These are phyloP conservation scores for Sarcophilus harrisii DNA, from an alignment of 2,797 vertebrate genomes.

Conservation along the genomic window DNA sequence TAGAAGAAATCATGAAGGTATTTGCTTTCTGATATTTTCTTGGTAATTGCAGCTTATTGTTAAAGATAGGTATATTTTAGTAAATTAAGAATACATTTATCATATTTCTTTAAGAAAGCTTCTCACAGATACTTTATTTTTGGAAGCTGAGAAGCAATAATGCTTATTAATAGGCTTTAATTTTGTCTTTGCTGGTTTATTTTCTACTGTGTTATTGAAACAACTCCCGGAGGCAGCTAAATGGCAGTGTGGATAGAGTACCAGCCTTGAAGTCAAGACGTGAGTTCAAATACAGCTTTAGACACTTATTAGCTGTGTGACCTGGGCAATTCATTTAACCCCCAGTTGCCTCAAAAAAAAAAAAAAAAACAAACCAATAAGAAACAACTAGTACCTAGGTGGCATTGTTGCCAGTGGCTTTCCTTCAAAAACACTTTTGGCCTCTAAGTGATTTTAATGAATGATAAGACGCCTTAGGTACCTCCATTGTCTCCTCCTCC, in stretches of 20 bases:
- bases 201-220: not conserved
- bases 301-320: no score
- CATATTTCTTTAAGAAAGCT: not conserved
- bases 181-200: not conserved
- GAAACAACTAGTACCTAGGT: no score
- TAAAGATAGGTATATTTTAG: not conserved
- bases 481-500: not conserved
- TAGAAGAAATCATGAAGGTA: slow-evolving; percentile 95
- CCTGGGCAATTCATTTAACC: no score
- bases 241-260: no score
- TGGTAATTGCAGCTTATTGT: not conserved
- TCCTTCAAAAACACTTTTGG: not conserved
- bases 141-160: not conserved
- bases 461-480: not conserved
- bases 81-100: no score
- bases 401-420: not conserved
- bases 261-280: no score
- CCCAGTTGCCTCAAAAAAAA: no score
- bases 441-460: not conserved
- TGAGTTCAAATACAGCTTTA: no score
- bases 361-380: no score
- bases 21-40: slow-evolving; percentile 42
- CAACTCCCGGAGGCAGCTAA: no score
- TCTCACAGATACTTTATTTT: not conserved
- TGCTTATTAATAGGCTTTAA: not conserved